Evolutionary conservation across 2,888 invertebrate genomes (phyloP).

Genomic region (Mactromeris polynyma): DNA sequence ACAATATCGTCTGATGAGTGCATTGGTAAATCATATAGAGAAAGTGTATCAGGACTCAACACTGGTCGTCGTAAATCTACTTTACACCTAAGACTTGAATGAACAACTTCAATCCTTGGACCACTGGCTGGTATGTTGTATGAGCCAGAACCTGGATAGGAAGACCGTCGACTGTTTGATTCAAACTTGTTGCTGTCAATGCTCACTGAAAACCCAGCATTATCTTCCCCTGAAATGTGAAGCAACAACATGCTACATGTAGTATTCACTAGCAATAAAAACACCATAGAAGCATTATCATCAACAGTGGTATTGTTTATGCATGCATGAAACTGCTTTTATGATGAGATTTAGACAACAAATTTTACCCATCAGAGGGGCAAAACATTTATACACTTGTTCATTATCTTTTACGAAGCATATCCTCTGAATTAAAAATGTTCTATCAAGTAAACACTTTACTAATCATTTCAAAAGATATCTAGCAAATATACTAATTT

Average conservation of each 20-base stretch:
- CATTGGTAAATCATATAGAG: not conserved
- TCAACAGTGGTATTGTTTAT: too few species aligned
- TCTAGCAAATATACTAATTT: too few species aligned
- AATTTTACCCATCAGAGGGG: too few species aligned
- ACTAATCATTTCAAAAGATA: too few species aligned
- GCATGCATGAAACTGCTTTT: too few species aligned
- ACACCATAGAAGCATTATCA: too few species aligned
- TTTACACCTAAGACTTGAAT: slow-evolving; percentile 30
- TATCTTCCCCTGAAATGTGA: slow-evolving; percentile 49
- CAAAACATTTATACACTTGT: too few species aligned
- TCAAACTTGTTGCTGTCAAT: not conserved
- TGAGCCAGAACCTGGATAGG: slow-evolving; percentile 13
- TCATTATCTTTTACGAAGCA: too few species aligned
- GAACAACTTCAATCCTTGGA: slow-evolving; percentile 34
- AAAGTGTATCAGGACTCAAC: not conserved
- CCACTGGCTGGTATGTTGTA: slow-evolving; percentile 39
- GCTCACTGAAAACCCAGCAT: slow-evolving; percentile 36
- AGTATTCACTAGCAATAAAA: too few species aligned
- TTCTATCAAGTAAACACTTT: too few species aligned
- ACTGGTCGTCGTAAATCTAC: not conserved
- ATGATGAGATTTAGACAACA: too few species aligned
- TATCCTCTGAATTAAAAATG: too few species aligned
- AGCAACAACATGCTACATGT: not conserved
- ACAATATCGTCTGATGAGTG: not conserved
- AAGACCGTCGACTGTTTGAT: slow-evolving; percentile 11